Evolutionary conservation across 2,113 vertebrate species (phyloP), one percentile per base, ranked within the genome.

Genomic region (Pomatorhinus ruficollis): DNA sequence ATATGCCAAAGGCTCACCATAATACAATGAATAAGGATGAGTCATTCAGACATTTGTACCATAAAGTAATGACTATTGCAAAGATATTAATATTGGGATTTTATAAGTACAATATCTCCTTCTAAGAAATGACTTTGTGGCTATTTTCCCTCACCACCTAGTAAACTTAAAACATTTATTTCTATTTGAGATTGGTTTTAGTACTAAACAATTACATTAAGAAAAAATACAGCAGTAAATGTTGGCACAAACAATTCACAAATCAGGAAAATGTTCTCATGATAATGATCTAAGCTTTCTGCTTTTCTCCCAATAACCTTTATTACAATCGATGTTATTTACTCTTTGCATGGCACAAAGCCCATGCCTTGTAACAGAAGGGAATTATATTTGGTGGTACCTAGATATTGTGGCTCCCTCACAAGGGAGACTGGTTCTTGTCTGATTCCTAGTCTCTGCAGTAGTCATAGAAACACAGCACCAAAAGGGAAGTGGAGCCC

Each of bases 381-480:
- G 15, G 40, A 88, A 78, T 85, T 63, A 5, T 52, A 47, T 66
- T 64, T 69, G 52, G 23, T 60, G 30, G 52, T 49, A 47, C 40
- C 30, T 27, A 77, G n/a, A 35, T 40, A 39, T 28, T 7, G 6
- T 44, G 50, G 45, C 52, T 66, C 40, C 39, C 56, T 78, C 35
- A 40, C 21, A 21, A 35, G 56, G 44, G 40, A 60, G 35, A 11
- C 28, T 47, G 72, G 35, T 27, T 93, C 57, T 88, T 88, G 28
- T 39, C 44, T 83, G 31, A 60, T 80, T 70, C 77, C 49, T 22
- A 22, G 30, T 93, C 66, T 35, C 71, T 61, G 85, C 63, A 96
- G 79, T 93, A 95, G 75, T 53, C 91, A 97, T 84, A 91, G 93
- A 94, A 97, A 95, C 71, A 57, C 35, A 30, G 61, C 52, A 66